Conservation (phyloP, 2,888 invertebrate genomes). For the Elysia crispata region DNA sequence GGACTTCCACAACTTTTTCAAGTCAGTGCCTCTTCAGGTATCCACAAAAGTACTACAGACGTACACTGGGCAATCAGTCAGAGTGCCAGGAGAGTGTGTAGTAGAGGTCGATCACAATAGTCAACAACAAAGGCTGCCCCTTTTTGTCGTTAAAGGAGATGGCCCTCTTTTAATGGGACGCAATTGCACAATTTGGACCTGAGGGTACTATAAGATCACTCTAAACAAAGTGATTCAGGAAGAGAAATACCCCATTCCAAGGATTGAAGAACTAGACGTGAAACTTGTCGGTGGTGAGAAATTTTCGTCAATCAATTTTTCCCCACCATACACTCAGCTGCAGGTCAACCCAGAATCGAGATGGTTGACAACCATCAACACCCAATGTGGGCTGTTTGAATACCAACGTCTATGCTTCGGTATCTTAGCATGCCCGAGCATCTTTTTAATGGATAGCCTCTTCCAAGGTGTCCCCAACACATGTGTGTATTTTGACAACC, state of each 20-base stretch:
- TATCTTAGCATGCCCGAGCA: not conserved
- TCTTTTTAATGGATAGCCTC: not conserved
- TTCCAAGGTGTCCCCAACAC: not conserved
- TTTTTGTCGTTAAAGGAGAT: not conserved
- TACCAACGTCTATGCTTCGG: slow-evolving; percentile 13
- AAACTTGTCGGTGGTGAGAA: not conserved
- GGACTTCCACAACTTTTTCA: not conserved
- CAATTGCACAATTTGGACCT: too few species aligned
- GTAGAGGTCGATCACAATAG: not conserved
- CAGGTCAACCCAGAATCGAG: not conserved
- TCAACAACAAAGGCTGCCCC: not conserved
- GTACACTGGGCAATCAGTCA: not conserved
- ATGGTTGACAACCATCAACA: slow-evolving; percentile 15
- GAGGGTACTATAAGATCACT: too few species aligned
- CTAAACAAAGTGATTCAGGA: not conserved
- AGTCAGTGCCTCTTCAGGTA: not conserved
- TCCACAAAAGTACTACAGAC: not conserved
- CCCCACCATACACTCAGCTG: not conserved
- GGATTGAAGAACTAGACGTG: not conserved
- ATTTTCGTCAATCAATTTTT: not conserved
- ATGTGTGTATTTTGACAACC: not conserved
- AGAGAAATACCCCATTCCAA: not conserved
- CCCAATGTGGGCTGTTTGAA: slow-evolving; percentile 2
- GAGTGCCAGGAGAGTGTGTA: not conserved
- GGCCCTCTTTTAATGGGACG: slow-evolving; percentile 2